Conservation (phyloP, 2,888 invertebrate genomes). For the Nephrotoma guestfalica region DNA sequence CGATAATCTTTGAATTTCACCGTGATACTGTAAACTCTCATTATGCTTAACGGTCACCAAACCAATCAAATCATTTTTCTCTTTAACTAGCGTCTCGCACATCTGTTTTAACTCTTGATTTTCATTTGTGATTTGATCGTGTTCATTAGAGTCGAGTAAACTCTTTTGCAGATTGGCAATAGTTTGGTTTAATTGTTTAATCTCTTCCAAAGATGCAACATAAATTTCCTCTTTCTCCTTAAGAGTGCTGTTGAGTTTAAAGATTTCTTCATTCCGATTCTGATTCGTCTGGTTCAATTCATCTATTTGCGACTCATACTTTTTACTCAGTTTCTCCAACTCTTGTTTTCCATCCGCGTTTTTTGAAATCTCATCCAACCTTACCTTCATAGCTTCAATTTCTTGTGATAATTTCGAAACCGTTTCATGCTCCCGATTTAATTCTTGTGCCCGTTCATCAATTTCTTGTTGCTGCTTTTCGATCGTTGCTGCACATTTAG, state of each 20-base stretch:
- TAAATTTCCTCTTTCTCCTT: constrained; percentile 4
- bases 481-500: constrained; percentile 11
- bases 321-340: constrained; percentile 6
- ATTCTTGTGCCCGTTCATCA: constrained; percentile 10
- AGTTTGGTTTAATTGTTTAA: constrained; percentile 12
- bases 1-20: constrained; percentile 67
- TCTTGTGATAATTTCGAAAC: constrained; percentile 14
- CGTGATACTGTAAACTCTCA: constrained; percentile 71
- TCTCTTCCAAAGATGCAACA: constrained; percentile 6
- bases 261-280: not conserved
- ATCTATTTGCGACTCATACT: not conserved
- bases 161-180: constrained; percentile 12
- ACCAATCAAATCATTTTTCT: constrained; percentile 55
- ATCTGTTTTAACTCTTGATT: constrained; percentile 18
- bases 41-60: constrained; percentile 68
- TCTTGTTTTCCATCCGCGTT: constrained; percentile 2
- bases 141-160: constrained; percentile 10
- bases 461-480: constrained; percentile 9
- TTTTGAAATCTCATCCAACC: constrained; percentile 1
- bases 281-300: not conserved
- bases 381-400: constrained; percentile 8
- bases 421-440: constrained; percentile 14
- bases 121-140: constrained; percentile 14
- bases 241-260: not conserved
- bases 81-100: constrained; percentile 32